Evolutionary conservation across 2,888 invertebrate species (phyloP).

Genomic region (Bombylius major): DNA sequence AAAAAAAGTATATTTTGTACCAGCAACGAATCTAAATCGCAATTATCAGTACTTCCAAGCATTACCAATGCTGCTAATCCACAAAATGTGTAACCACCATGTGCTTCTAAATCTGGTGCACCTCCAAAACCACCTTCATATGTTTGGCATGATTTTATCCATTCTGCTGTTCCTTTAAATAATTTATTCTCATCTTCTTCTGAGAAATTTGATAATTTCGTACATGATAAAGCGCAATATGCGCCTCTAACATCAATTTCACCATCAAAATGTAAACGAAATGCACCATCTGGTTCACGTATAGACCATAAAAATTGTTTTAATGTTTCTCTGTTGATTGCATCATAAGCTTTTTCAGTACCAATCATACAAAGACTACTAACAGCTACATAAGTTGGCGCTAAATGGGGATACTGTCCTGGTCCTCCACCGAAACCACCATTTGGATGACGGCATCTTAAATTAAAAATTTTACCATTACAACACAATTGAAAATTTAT

Average conservation of each 20-base stretch:
- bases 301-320: conserved; percentile 67
- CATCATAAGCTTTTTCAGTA: conserved; percentile 69
- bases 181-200: conserved; percentile 63
- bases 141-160: conserved; percentile 92
- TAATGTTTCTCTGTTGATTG: conserved; percentile 64
- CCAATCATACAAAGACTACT: conserved; percentile 85
- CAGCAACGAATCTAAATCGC: conserved; percentile 62
- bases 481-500: too few species aligned
- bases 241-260: conserved; percentile 90
- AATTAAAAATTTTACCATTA: neutral
- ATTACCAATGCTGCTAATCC: conserved; percentile 82
- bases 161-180: conserved; percentile 77
- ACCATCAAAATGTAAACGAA: conserved; percentile 80
- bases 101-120: conserved; percentile 89
- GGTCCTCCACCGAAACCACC: conserved; percentile 96
- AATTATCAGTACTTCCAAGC: conserved; percentile 59
- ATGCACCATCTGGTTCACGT: conserved; percentile 76
- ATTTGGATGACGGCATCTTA: conserved; percentile 31
- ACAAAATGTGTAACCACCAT: conserved; percentile 99
- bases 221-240: conserved; percentile 91
- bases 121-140: conserved; percentile 99
- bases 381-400: conserved; percentile 94
- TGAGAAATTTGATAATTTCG: conserved; percentile 54
- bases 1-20: conserved; percentile 29
- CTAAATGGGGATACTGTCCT: conserved; percentile 82